These are phyloP conservation scores for Macrophya alboannulata DNA, from an alignment of 2,888 invertebrate genomes.

Conservation along the genomic window DNA sequence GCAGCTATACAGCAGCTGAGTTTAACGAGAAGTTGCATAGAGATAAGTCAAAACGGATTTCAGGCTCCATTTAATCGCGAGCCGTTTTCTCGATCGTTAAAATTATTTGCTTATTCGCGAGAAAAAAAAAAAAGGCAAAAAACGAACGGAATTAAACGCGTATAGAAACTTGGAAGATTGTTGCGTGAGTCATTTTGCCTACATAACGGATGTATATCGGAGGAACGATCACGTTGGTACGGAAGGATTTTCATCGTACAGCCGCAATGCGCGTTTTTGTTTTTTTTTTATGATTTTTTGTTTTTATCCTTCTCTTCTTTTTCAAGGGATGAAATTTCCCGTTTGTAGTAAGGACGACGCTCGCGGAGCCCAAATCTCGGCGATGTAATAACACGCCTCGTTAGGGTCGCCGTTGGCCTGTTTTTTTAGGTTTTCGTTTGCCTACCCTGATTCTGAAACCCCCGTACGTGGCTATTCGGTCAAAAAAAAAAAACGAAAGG, in stretches of 20 bases:
- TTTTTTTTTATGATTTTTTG: neutral
- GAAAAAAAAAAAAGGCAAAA: neutral
- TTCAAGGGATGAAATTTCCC: conserved; percentile 12
- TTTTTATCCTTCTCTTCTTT: neutral
- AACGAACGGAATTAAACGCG: neutral
- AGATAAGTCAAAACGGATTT: too few species aligned
- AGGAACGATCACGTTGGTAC: neutral
- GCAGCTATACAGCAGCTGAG: too few species aligned
- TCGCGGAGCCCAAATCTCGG: conserved; percentile 10
- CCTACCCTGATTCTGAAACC: neutral
- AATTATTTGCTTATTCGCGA: too few species aligned
- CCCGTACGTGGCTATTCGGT: neutral
- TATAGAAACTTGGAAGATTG: neutral
- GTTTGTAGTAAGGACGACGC: conserved; percentile 2
- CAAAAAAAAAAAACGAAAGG: neutral
- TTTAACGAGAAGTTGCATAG: too few species aligned
- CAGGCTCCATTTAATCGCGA: too few species aligned
- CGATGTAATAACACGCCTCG: conserved; percentile 33
- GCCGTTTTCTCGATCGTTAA: too few species aligned
- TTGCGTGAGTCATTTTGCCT: neutral
- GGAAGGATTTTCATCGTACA: conserved; percentile 11
- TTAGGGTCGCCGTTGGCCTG: conserved; percentile 30
- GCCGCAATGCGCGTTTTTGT: neutral
- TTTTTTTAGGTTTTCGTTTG: neutral
- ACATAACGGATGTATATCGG: neutral